Conservation (phyloP, 2,888 invertebrate species). For the Ferrisia virgata region DNA sequence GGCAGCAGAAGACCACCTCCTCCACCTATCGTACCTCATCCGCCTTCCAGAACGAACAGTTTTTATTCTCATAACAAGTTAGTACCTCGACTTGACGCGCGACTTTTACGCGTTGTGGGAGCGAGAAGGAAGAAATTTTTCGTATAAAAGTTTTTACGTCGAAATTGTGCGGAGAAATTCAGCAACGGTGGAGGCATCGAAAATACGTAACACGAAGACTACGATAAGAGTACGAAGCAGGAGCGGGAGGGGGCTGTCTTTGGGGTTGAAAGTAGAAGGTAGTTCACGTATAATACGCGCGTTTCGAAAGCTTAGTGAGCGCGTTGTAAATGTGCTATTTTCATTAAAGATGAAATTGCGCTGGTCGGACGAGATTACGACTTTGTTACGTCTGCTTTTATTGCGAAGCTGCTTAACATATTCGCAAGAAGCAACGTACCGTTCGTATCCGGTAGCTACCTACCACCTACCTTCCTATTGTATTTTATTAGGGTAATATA, state of each 20-base stretch:
- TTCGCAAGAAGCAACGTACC: neutral
- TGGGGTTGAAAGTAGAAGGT: no score
- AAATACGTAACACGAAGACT: neutral
- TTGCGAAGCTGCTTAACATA: neutral
- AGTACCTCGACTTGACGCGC: neutral
- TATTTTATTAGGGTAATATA: conserved; percentile 21
- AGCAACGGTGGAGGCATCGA: neutral
- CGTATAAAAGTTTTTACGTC: neutral
- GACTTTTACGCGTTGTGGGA: no score
- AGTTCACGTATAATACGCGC: no score
- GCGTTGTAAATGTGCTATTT: neutral
- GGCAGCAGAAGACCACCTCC: conserved; percentile 57
- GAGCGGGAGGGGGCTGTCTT: neutral
- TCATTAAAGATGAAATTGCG: conserved; percentile 17
- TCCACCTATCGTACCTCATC: conserved; percentile 56
- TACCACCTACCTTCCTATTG: neutral
- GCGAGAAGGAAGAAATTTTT: neutral
- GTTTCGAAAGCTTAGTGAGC: neutral
- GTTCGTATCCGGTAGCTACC: neutral
- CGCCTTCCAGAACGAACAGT: conserved; percentile 55
- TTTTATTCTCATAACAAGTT: conserved; percentile 54
- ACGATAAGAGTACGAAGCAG: neutral
- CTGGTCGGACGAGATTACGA: conserved; percentile 22
- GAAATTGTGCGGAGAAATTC: neutral
- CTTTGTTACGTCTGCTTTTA: conserved; percentile 25